A percentile compares a stretch with the other conserved stretches of the same genome.
Evolutionary conservation across 2,113 vertebrate genomes (phyloP).

Genomic region (human): DNA sequence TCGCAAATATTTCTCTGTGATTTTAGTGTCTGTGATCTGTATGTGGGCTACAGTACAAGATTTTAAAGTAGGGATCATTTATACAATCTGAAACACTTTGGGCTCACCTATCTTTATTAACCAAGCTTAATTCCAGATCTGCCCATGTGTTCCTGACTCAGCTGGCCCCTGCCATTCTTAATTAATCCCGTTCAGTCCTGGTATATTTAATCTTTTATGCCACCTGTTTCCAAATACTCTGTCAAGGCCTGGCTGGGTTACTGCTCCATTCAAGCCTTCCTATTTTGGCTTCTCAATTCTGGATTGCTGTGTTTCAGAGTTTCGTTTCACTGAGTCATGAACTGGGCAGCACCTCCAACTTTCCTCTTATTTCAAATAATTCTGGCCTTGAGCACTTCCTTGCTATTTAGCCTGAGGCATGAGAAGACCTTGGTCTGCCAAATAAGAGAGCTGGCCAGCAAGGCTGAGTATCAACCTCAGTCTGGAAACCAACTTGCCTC

Average conservation of each 20-base stretch:
- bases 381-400: neutral
- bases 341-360: neutral
- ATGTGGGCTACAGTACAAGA: neutral
- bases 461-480: neutral
- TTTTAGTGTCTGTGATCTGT: neutral
- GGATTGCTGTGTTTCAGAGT: neutral
- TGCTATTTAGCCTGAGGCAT: neutral
- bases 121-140: neutral
- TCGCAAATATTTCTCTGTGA: neutral
- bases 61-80: neutral
- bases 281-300: slow-evolving; percentile 7
- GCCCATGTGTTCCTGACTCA: neutral
- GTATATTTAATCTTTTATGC: slow-evolving; percentile 48
- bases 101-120: neutral
- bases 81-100: neutral
- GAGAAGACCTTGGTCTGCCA: neutral
- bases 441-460: neutral
- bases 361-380: slow-evolving; percentile 1
- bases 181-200: neutral
- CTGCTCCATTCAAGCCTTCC: neutral
- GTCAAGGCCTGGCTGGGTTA: neutral
- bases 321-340: neutral
- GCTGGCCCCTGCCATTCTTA: slow-evolving; percentile 46
- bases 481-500: neutral
- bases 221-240: slow-evolving; percentile 52